phyloP scores from a whole-genome alignment of 2,113 vertebrate species.

The Romanogobio albipinnatus region DNA sequence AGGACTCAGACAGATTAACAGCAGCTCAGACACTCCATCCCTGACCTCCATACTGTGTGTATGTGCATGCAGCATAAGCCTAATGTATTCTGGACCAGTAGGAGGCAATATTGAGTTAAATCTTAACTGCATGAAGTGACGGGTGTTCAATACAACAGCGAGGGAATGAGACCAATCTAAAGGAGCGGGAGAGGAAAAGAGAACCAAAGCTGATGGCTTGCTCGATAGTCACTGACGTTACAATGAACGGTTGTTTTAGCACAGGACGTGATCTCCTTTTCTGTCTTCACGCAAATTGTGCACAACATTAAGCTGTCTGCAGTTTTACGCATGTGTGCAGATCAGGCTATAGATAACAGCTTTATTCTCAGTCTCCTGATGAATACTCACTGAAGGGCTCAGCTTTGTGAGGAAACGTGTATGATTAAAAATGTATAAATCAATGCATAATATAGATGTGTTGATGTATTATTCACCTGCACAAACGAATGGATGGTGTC shows the following conservation, averaged over 20 bases:
- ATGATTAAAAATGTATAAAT: slow-evolving; percentile 76
- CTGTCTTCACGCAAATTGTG: slow-evolving; percentile 23
- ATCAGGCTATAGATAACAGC: slow-evolving; percentile 19
- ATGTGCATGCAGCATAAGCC: slow-evolving; percentile 25
- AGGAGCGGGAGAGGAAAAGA: background rate
- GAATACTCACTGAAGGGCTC: slow-evolving; percentile 54
- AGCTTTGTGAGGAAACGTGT: slow-evolving; percentile 66
- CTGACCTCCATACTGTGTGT: slow-evolving; percentile 51
- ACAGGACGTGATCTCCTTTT: slow-evolving; percentile 3
- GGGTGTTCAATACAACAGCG: background rate
- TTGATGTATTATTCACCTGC: slow-evolving; percentile 75
- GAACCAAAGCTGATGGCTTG: slow-evolving; percentile 13
- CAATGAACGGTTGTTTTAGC: slow-evolving; percentile 34
- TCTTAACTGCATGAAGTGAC: background rate
- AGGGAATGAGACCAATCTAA: slow-evolving; percentile 26
- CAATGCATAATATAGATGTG: slow-evolving; percentile 70
- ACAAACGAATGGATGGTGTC: slow-evolving; percentile 71
- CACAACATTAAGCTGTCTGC: slow-evolving; percentile 4
- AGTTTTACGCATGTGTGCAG: background rate
- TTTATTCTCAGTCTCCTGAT: slow-evolving; percentile 40
- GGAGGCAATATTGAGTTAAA: slow-evolving; percentile 58
- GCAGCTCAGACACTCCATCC: slow-evolving; percentile 33
- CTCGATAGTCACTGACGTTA: background rate
- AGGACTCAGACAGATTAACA: slow-evolving; percentile 41
- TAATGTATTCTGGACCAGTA: slow-evolving; percentile 44